These are phyloP conservation scores for Dinoponera quadriceps DNA, from an alignment of 1,140 invertebrate genomes.

Conservation along the genomic window DNA sequence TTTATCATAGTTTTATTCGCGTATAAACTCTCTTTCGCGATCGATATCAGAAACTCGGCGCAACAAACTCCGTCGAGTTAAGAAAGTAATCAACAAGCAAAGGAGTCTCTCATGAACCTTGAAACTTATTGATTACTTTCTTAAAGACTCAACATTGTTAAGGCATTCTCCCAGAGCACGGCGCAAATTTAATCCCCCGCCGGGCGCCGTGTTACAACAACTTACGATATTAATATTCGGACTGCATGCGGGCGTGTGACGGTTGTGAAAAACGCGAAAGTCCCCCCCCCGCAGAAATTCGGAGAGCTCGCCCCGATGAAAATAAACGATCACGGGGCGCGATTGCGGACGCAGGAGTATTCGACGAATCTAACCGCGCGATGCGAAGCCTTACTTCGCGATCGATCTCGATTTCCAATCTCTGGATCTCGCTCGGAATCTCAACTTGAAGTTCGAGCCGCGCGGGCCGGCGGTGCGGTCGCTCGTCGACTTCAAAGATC, in stretches of 20 bases:
- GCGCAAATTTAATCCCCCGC: not conserved
- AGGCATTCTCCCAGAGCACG: slow-evolving; percentile 1
- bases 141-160: slow-evolving; percentile 50
- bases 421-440: not conserved
- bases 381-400: not conserved
- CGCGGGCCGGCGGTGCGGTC: not conserved
- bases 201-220: slow-evolving; percentile 16
- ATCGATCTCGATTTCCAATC: not conserved
- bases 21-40: slow-evolving; percentile 44
- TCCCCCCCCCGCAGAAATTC: too few species aligned
- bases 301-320: too few species aligned
- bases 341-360: not conserved
- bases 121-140: slow-evolving; percentile 60
- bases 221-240: slow-evolving; percentile 25
- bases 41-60: slow-evolving; percentile 32
- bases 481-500: not conserved
- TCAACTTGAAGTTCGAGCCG: not conserved
- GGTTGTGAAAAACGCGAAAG: too few species aligned
- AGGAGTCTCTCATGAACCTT: slow-evolving; percentile 46
- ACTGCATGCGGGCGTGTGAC: not conserved
- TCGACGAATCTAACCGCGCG: not conserved
- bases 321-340: too few species aligned
- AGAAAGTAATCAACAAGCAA: slow-evolving; percentile 52
- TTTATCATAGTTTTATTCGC: slow-evolving; percentile 53
- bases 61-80: slow-evolving; percentile 41